Conservation (phyloP, 2,113 vertebrate genomes). For the Sminthopsis crassicaudata region DNA sequence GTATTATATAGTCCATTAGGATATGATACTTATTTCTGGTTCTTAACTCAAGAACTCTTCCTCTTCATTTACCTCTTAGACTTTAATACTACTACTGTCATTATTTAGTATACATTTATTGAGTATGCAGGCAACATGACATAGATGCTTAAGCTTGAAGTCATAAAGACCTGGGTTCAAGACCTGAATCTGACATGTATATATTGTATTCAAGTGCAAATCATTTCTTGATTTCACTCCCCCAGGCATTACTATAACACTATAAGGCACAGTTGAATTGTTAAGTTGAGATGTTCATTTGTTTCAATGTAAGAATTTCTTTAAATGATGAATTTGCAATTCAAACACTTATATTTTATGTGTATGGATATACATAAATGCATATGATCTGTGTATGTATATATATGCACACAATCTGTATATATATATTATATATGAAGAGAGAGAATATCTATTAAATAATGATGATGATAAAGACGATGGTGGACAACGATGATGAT, state of each 20-base stretch:
- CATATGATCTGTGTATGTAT: background rate
- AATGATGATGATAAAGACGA: too few species aligned
- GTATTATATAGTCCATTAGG: background rate
- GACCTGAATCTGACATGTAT: background rate
- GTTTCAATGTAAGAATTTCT: background rate
- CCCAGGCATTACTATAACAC: background rate
- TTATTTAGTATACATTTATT: background rate
- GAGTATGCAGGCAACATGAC: background rate
- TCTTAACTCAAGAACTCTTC: background rate
- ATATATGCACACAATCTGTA: background rate
- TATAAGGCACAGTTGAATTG: background rate
- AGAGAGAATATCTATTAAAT: background rate
- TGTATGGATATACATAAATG: background rate
- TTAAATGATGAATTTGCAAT: background rate
- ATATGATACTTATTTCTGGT: background rate
- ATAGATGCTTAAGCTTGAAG: background rate
- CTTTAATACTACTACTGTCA: background rate
- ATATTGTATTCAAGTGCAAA: background rate
- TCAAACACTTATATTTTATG: background rate
- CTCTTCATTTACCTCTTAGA: background rate
- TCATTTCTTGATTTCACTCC: background rate
- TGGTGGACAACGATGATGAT: too few species aligned
- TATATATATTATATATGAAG: background rate
- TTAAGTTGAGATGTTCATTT: background rate
- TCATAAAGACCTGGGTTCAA: background rate